These are phyloP conservation scores for Tromatobia lineatoria DNA, from an alignment of 2,888 invertebrate genomes.

Conservation along the genomic window DNA sequence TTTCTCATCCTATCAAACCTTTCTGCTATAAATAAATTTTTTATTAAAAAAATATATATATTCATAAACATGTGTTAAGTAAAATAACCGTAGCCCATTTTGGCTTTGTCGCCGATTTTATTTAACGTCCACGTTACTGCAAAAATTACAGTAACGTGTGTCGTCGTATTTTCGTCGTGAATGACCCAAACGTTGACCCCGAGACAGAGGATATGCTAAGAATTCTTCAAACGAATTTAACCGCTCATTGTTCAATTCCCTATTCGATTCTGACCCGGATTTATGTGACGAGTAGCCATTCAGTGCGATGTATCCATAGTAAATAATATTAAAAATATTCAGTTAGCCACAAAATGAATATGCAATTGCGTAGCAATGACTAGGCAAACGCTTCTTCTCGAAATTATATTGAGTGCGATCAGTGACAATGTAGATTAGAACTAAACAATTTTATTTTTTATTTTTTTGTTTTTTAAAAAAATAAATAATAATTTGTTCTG, in stretches of 20 bases:
- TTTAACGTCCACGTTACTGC: not conserved
- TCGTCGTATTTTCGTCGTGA: not conserved
- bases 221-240: not conserved
- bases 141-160: not conserved
- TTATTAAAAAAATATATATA: too few relatives aligned
- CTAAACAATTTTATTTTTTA: not conserved
- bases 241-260: conserved; percentile 43
- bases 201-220: not conserved
- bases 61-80: too few relatives aligned
- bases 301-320: not conserved
- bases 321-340: not conserved
- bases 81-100: not conserved
- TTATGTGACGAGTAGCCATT: not conserved
- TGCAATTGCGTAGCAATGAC: conserved; percentile 4
- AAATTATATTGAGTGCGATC: not conserved
- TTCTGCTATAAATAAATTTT: too few relatives aligned
- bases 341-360: conserved; percentile 11
- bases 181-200: conserved; percentile 31
- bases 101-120: not conserved
- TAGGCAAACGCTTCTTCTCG: not conserved
- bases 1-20: too few relatives aligned
- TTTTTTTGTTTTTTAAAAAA: too few relatives aligned
- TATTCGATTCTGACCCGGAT: conserved; percentile 29
- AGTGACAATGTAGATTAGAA: not conserved
- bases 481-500: too few relatives aligned